Evolutionary conservation across 2,113 vertebrate genomes (phyloP).

Genomic region (Psophia crepitans): DNA sequence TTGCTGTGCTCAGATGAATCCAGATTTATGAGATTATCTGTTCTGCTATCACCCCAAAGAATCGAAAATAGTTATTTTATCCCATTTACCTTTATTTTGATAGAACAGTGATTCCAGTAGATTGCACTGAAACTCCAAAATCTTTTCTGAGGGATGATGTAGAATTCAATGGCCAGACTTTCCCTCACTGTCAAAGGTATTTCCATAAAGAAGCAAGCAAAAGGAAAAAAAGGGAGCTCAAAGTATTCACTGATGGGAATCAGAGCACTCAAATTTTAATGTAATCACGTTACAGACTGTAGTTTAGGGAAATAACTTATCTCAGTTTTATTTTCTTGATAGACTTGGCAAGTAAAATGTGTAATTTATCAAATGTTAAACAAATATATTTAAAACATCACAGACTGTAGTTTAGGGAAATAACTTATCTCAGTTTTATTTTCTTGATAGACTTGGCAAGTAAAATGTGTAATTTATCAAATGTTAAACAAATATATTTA

Average conservation of each 20-base stretch:
- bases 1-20: background rate
- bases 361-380: background rate
- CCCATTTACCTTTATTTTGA: background rate
- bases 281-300: background rate
- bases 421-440: background rate
- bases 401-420: background rate
- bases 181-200: background rate
- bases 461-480: background rate
- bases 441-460: background rate
- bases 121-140: background rate
- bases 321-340: background rate
- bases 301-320: background rate
- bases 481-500: background rate
- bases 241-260: background rate
- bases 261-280: background rate
- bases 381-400: no score
- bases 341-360: background rate
- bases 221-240: background rate
- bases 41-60: background rate
- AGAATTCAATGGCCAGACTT: background rate
- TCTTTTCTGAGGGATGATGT: background rate
- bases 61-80: background rate
- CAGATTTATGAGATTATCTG: background rate
- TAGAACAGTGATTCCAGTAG: background rate
- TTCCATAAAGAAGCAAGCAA: background rate